Conservation (phyloP, 2,797 vertebrate species). For the Hyperoplus lanceolatus region DNA sequence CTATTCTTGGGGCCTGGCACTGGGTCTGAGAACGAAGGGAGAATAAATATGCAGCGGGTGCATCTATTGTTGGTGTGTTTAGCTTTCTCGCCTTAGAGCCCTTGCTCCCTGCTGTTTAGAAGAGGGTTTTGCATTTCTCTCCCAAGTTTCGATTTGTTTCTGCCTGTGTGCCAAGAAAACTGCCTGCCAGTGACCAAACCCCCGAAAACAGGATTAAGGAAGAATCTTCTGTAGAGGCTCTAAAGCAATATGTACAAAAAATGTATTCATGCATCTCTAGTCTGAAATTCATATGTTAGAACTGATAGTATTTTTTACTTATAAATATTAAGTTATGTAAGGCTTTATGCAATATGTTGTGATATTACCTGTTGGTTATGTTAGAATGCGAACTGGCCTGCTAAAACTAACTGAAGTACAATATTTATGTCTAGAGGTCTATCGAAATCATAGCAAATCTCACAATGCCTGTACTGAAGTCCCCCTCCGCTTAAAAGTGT, state of each 20-base stretch:
- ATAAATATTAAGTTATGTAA: background rate
- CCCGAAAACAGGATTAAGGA: conserved; percentile 30
- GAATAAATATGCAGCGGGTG: conserved; percentile 71
- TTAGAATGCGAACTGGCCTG: background rate
- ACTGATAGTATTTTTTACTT: background rate
- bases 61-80: conserved; percentile 72
- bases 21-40: conserved; percentile 48
- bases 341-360: background rate
- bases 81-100: conserved; percentile 56
- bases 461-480: background rate
- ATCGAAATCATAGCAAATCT: background rate
- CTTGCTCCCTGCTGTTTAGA: conserved; percentile 69
- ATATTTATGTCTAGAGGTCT: background rate
- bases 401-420: background rate
- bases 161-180: conserved; percentile 55
- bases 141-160: conserved; percentile 71
- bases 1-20: conserved; percentile 59
- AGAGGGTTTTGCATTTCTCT: conserved; percentile 66
- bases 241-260: conserved; percentile 19
- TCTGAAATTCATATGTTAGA: background rate
- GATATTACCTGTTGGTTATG: background rate
- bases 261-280: background rate
- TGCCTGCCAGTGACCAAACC: conserved; percentile 54
- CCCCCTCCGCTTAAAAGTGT: conserved; percentile 2
- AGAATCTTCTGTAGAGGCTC: conserved; percentile 22